phyloP scores from a whole-genome alignment of 1,140 invertebrate species.

The Drosophila setifemur region DNA sequence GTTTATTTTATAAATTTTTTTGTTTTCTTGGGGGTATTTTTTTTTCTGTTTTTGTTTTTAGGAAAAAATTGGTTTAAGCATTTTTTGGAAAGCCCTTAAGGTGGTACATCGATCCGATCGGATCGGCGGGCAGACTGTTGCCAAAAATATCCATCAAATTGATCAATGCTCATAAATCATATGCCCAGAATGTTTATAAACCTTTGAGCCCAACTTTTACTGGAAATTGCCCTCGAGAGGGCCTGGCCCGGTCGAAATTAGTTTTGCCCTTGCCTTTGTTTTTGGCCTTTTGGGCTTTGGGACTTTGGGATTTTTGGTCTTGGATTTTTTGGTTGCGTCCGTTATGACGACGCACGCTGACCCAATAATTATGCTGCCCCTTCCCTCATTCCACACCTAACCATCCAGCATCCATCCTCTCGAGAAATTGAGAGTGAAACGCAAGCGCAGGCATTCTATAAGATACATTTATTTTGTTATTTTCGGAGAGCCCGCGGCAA shows the following conservation, averaged over 20 bases:
- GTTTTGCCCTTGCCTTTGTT: constrained; percentile 55
- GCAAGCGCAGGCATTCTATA: constrained; percentile 48
- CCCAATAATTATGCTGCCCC: constrained; percentile 70
- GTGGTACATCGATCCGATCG: constrained; percentile 43
- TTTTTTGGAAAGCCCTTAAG: constrained; percentile 75
- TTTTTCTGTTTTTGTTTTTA: not conserved
- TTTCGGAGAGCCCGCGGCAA: constrained; percentile 32
- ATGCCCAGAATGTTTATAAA: constrained; percentile 43
- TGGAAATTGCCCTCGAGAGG: constrained; percentile 67
- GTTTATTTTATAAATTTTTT: constrained; percentile 2
- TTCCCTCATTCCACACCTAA: constrained; percentile 5
- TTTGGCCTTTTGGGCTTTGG: constrained; percentile 10
- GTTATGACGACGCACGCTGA: constrained; percentile 60
- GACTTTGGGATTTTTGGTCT: not conserved
- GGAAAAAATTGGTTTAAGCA: constrained; percentile 74
- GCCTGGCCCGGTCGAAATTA: constrained; percentile 61
- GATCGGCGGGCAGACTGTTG: constrained; percentile 40
- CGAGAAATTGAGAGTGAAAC: constrained; percentile 76
- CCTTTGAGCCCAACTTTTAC: constrained; percentile 48
- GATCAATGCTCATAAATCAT: constrained; percentile 80
- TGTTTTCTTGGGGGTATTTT: too few relatives aligned
- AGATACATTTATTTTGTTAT: constrained; percentile 44
- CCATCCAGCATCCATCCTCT: constrained; percentile 14
- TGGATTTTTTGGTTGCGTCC: constrained; percentile 4
- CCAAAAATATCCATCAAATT: constrained; percentile 80